Base-by-base conservation (phyloP, 2,888 invertebrate genomes). In the Acronicta aceris region DNA sequence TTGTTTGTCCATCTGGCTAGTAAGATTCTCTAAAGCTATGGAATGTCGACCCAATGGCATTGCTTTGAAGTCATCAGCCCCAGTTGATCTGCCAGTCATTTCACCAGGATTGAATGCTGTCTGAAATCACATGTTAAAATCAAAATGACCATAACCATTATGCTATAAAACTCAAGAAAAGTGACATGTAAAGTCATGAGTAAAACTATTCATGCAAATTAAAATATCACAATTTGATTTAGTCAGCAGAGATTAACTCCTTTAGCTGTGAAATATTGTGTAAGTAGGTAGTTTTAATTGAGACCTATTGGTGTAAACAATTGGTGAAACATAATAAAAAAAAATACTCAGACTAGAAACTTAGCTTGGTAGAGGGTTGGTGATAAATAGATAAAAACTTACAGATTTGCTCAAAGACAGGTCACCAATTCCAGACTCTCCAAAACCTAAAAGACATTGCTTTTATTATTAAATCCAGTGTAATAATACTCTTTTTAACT, bases 1-100 rank as follows among this genome's bases (percentile, higher is more conserved):
- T 65, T 94, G 94, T 52, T 87, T 88, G 49, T 92, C 85, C 86
- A 92, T 86, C 56, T 90, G 81, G 46, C 78, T 88, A 25, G 88
- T 83, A 5, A 93, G 76, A 47, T 71, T 85, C 13, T 89, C 88
- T 13, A 92, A 54, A 12, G 85, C 86, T 16, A 89, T 65, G 0
- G 92, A 91, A 54, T 90, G 88, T 1, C 89, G 83, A 2, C 88
- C 86, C 9, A 74, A 15, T 6, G 76, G 65, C 30, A 74, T 55
- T 12, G 69, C 40, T 16, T 70, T 74, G 3, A 79, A 61, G 13
- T 89, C 89, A 8, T 89, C 88, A 7, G 93, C 78, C 1, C 87
- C 93, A 17, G 94, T 94, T 0, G 94, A 94, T 52, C 94, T 82
- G 0, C 94, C 94, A 8, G 93, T 92, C 87, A 94, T 88, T 77